Evolutionary conservation across 1,140 invertebrate genomes (phyloP), one percentile per base, ranked within the genome.

Genomic region (Drosophila nikananu): DNA sequence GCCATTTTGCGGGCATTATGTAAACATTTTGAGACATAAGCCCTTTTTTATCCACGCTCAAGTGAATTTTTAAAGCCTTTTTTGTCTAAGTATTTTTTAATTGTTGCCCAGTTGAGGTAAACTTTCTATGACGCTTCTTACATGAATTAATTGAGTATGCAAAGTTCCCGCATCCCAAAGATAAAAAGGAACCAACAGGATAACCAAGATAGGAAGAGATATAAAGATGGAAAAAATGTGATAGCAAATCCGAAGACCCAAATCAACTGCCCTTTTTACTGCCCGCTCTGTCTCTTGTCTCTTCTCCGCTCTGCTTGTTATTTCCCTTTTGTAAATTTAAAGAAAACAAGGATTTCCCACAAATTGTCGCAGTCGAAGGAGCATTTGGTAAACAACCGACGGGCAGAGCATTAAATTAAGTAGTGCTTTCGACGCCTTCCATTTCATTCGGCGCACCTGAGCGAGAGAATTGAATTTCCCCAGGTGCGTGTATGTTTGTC

Each of bases 251-350:
- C 73, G n/a, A n/a, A 49, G 46, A 79, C 59, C 58, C 62, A 60
- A 63, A 62, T 58, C 72, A 76, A 64, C 57, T 44, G 41, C 35
- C 54, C 39, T 25, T 32, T 71, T 70, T n/a, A 10, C 41, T 5
- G 52, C 27, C 49, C 21, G 23, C n/a, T 37, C 7, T 42, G 52
- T 61, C 76, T 39, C 65, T 51, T 32, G 44, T 59, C 15, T n/a
- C 41, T 57, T 39, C 54, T 23, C 21, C 35, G 54, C 54, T 57
- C 55, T 12, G 71, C 19, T 64, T 52, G 54, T n/a, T 81, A 51
- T 80, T 89, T 76, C 55, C 66, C 46, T 48, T 73, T 46, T 61
- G 79, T 64, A 89, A 91, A 89, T 86, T 90, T 80, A 86, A 89
- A 86, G 86, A 79, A 81, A 89, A 89, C 76, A 89, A 76, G 54